These are phyloP conservation scores for Enhydra lutris DNA, from an alignment of 2,113 vertebrate genomes.

Conservation along the genomic window DNA sequence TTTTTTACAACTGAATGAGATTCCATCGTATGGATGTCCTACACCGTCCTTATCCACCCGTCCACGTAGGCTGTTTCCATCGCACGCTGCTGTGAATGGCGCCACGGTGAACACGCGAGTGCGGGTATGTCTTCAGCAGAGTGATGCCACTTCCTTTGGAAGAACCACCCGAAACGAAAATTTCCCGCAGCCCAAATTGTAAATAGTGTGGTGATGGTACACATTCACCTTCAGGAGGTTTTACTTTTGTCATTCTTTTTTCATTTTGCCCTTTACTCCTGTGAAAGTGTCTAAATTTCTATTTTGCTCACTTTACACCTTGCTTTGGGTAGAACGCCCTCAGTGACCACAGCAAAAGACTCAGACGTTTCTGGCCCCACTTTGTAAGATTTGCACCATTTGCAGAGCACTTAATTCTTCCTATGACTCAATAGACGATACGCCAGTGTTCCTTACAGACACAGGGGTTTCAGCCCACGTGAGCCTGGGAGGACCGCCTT, in stretches of 20 bases:
- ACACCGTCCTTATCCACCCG: accelerated
- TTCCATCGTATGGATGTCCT: accelerated
- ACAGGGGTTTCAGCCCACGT: accelerated
- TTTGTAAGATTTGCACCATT: accelerated
- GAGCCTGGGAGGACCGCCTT: accelerated
- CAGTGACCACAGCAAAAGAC: accelerated
- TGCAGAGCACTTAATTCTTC: accelerated
- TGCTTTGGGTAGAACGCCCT: not conserved
- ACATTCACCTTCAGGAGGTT: not conserved
- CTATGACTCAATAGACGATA: accelerated
- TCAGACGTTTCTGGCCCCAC: not conserved
- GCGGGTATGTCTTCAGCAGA: accelerated
- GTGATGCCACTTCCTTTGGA: not conserved
- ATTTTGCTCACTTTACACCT: not conserved
- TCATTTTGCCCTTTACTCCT: too few relatives aligned
- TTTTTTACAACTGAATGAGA: not conserved
- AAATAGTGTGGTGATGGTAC: not conserved
- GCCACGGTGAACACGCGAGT: accelerated
- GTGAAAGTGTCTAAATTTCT: not conserved
- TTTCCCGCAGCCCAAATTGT: not conserved
- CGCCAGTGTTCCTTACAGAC: accelerated
- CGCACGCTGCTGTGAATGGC: too few relatives aligned
- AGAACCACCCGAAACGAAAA: too few relatives aligned
- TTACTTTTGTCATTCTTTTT: not conserved
- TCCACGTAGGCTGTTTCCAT: accelerated